Conservation (phyloP, 2,797 vertebrate species). For the Chiroxiphia lanceolata region DNA sequence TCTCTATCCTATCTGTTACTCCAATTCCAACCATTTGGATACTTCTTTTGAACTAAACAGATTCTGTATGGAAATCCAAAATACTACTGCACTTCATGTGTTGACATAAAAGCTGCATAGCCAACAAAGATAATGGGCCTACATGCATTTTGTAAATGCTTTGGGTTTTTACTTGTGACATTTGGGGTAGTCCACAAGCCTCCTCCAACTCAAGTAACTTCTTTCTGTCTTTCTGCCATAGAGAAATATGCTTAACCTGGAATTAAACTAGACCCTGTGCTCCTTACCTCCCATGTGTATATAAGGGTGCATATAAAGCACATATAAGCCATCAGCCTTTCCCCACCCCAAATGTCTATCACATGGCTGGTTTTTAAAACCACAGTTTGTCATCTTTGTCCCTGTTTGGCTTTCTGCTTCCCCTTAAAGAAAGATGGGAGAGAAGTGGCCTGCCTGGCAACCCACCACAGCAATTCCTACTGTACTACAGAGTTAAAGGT, state of each 20-base stretch:
- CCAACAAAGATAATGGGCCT: background rate
- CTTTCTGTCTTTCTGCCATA: background rate
- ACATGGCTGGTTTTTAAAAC: background rate
- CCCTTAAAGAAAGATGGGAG: background rate
- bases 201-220: background rate
- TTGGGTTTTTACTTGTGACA: accelerated
- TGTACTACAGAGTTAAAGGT: background rate
- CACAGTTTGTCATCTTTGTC: background rate
- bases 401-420: background rate
- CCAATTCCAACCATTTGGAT: background rate
- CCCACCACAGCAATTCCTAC: accelerated
- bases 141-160: background rate
- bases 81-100: background rate
- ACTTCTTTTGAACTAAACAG: background rate
- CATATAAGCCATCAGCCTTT: background rate
- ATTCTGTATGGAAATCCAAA: background rate
- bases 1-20: background rate
- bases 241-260: background rate
- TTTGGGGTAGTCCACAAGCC: background rate
- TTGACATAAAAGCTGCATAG: background rate
- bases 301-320: background rate
- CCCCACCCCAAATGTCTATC: background rate
- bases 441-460: background rate
- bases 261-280: background rate
- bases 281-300: background rate